Evolutionary conservation across 2,797 vertebrate genomes (phyloP), one percentile per base, ranked within the genome.

Genomic region (Sebastes matsubarae): DNA sequence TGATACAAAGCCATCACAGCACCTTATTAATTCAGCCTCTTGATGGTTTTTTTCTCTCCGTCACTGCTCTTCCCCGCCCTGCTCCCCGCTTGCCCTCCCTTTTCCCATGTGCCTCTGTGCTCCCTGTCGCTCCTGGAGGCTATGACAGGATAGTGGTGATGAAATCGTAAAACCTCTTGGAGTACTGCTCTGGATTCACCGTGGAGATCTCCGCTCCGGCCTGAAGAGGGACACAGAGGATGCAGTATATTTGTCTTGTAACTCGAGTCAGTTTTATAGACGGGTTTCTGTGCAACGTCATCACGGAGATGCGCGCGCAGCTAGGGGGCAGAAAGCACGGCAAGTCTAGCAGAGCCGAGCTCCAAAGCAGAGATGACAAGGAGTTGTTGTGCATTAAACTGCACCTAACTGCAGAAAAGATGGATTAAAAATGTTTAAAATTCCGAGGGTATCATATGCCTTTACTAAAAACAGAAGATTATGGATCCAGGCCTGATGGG

Each of bases 121-220:
- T 77, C 61, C 87, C 87, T 59, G 81, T 86, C 9, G 22, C 89
- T 89, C 91, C 36, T 92, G 84, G 79, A 91, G 95, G 97, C 97
- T 99, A 99, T 96, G 98, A 98, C 95, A 99, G 96, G 94, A 99
- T 99, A 95, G 97, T 98, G 95, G 97, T 97, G 94, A 99, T 99
- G 97, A 99, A 99, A 95, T 99, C 99, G 88, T 99, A 97, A 96
- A 99, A 99, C 94, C 99, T 97, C 96, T 99, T 99, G 88, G 98
- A 99, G 97, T 99, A 99, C 96, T 99, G 99, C 95, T 99, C 99
- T 1, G 99, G 98, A 91, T 99, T 99, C 95, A 99, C 99, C 3
- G 99, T 99, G 70, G 98, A 99, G 95, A 99, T 99, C 95, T 99
- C 99, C 0, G 98, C 98, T 81, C 98, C 98, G 6, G 99, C 98